These are phyloP conservation scores for Ardeotis arabs DNA, from an alignment of 2,113 vertebrate species.

Conservation along the genomic window DNA sequence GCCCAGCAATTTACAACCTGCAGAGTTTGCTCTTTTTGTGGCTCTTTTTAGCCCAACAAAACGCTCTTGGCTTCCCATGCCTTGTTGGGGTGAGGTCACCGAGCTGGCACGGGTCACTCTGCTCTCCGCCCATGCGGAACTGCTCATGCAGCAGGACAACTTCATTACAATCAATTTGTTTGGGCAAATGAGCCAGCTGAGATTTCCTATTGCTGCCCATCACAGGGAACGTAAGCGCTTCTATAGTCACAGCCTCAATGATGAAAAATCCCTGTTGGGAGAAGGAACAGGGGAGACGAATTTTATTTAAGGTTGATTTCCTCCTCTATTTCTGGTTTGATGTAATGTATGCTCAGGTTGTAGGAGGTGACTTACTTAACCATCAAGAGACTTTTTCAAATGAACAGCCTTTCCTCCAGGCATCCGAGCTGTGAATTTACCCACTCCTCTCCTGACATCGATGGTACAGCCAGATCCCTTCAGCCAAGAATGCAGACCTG, in stretches of 20 bases:
- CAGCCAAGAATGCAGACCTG: constrained; percentile 61
- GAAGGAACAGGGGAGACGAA: background rate
- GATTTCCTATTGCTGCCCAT: background rate
- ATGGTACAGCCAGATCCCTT: constrained; percentile 28
- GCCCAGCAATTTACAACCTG: constrained; percentile 10
- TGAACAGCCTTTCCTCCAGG: background rate
- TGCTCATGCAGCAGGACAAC: background rate
- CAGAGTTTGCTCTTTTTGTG: background rate
- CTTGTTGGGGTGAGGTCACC: background rate
- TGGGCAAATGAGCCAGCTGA: background rate
- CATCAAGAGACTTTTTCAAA: background rate
- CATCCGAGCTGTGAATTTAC: background rate
- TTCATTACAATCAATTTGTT: background rate
- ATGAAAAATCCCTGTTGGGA: background rate
- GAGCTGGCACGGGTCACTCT: background rate
- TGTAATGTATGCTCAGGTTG: background rate
- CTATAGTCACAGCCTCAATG: background rate
- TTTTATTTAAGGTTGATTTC: background rate
- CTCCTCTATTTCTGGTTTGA: background rate
- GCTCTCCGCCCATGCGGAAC: background rate
- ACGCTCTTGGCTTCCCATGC: background rate
- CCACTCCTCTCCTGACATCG: background rate
- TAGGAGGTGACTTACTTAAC: background rate
- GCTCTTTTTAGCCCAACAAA: background rate
- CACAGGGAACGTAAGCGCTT: background rate